These are phyloP conservation scores for Bunonema sp. DNA, from an alignment of 2,888 invertebrate genomes.

Conservation along the genomic window DNA sequence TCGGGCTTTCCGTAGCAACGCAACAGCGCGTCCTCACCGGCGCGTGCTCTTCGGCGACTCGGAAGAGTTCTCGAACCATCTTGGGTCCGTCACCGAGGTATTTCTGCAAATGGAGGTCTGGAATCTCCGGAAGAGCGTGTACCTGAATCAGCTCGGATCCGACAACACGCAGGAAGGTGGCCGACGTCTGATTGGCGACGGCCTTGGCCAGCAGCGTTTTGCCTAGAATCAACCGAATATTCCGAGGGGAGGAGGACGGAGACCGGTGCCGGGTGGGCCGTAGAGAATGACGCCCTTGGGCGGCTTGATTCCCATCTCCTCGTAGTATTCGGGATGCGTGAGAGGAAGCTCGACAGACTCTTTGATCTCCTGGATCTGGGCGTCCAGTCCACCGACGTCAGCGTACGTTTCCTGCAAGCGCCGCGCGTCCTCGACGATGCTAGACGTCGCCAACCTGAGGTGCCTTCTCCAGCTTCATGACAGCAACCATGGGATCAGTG, in stretches of 20 bases:
- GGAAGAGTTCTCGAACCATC: slow-evolving; percentile 83
- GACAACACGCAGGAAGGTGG: slow-evolving; percentile 90
- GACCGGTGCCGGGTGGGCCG: slow-evolving; percentile 82
- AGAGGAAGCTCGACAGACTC: slow-evolving; percentile 94
- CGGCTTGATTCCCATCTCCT: slow-evolving; percentile 99
- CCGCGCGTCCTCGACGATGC: neutral
- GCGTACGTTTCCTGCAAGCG: slow-evolving; percentile 72
- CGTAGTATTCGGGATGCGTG: slow-evolving; percentile 98
- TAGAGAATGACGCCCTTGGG: slow-evolving; percentile 93
- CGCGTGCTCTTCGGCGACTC: slow-evolving; percentile 98
- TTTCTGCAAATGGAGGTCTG: slow-evolving; percentile 58
- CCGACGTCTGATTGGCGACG: slow-evolving; percentile 96
- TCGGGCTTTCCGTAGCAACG: neutral
- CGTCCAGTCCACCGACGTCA: slow-evolving; percentile 53
- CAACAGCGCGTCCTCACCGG: slow-evolving; percentile 50
- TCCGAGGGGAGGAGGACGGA: too few species aligned
- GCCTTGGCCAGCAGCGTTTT: slow-evolving; percentile 95
- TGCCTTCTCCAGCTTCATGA: slow-evolving; percentile 98
- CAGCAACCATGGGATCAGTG: slow-evolving; percentile 96
- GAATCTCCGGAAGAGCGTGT: slow-evolving; percentile 73
- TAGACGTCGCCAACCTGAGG: slow-evolving; percentile 53
- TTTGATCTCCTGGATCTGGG: slow-evolving; percentile 92
- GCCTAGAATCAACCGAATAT: too few species aligned
- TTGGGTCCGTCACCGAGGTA: slow-evolving; percentile 95
- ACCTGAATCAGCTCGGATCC: slow-evolving; percentile 79